Percentiles rank a stretch among this genome's conserved stretches.
Evolutionary conservation across 1,140 invertebrate genomes (phyloP).

Genomic region (Pseudomyrmex concolor): DNA sequence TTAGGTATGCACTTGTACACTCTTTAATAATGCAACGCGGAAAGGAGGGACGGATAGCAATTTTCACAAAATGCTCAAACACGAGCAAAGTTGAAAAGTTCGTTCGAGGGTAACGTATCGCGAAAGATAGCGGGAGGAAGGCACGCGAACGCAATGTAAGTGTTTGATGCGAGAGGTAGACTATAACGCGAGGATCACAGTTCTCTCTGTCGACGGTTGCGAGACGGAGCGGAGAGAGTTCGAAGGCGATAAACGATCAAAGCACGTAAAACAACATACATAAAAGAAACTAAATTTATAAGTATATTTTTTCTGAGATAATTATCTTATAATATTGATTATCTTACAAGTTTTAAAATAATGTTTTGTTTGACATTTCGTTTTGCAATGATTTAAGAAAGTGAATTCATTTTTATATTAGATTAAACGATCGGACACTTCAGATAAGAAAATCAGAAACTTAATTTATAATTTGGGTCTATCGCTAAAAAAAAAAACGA

Average conservation of each 20-base stretch:
- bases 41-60: background rate
- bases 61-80: background rate
- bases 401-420: background rate
- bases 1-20: background rate
- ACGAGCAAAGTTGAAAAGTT: too few relatives aligned
- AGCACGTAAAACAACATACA: too few relatives aligned
- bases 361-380: too few relatives aligned
- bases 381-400: too few relatives aligned
- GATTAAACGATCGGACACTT: background rate
- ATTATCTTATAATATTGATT: background rate
- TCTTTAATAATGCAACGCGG: slow-evolving; percentile 41
- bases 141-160: too few relatives aligned
- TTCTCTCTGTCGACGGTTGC: too few relatives aligned
- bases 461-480: background rate
- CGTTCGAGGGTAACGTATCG: too few relatives aligned
- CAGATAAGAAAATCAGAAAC: background rate
- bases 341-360: too few relatives aligned
- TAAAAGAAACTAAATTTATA: background rate
- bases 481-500: background rate
- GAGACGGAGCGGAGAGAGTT: too few relatives aligned
- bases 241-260: background rate
- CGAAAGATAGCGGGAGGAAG: too few relatives aligned
- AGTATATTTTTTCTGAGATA: background rate
- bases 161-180: too few relatives aligned
- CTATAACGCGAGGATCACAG: too few relatives aligned